Percentiles rank a stretch among this genome's conserved stretches.
phyloP scores from a whole-genome alignment of 2,113 vertebrate genomes.

The Gambusia affinis region DNA sequence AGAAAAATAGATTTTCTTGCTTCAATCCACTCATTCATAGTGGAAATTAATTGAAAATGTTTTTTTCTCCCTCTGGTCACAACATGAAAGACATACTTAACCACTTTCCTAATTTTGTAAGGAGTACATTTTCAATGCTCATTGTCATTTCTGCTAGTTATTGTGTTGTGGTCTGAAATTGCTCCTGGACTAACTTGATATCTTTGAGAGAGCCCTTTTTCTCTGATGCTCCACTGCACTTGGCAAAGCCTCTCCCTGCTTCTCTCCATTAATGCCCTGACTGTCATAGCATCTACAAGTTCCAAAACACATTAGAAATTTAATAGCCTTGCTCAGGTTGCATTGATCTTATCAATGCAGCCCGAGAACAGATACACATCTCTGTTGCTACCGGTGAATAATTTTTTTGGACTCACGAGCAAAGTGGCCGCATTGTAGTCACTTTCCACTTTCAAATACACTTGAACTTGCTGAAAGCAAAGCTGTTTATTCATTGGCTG shows the following conservation, averaged over 20 bases:
- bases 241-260: conserved; percentile 57
- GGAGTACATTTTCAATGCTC: conserved; percentile 53
- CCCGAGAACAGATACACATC: conserved; percentile 61
- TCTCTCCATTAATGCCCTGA: conserved; percentile 67
- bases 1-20: neutral
- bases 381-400: conserved; percentile 42
- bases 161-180: conserved; percentile 59
- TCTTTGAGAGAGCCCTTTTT: conserved; percentile 64
- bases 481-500: conserved; percentile 19
- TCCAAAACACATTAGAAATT: conserved; percentile 81
- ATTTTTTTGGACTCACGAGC: conserved; percentile 50
- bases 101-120: conserved; percentile 51
- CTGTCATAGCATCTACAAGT: conserved; percentile 78
- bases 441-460: conserved; percentile 36
- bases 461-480: conserved; percentile 15
- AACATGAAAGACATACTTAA: conserved; percentile 51
- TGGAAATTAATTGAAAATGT: neutral
- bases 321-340: conserved; percentile 81
- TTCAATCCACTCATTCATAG: neutral
- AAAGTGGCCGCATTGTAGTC: conserved; percentile 39
- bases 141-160: conserved; percentile 36
- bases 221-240: conserved; percentile 72
- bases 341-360: conserved; percentile 76
- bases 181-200: conserved; percentile 73
- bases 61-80: conserved; percentile 13